Base-by-base conservation (phyloP, 2,113 vertebrate species). In the Anolis carolinensis region DNA sequence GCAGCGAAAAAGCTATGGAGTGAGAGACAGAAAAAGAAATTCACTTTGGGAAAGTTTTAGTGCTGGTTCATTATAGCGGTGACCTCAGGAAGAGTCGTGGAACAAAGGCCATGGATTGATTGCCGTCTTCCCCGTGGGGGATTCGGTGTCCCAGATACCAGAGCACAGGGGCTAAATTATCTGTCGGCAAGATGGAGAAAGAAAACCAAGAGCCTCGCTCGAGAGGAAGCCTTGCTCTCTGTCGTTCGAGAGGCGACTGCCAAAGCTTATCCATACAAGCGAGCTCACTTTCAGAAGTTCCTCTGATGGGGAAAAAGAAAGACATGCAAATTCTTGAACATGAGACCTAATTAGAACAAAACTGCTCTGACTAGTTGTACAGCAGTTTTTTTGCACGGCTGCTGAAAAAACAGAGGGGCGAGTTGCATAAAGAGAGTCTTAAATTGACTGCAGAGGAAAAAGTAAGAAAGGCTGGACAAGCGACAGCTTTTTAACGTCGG, bases 21-120 rank as follows among this genome's bases (percentile, higher is more conserved):
- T 75, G 70, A 73, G 27, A 82, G 85, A 36, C 82, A 52, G 70
- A 50, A 16, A 79, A 39, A 79, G 13, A 85, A 83, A 82, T 73
- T n/a, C 1, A 77, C 27, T 84, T 90, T 75, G 34, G 18, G 34
- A 52, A 67, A 48, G 73, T 87, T 90, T 93, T 78, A 73, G 77
- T 32, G 0, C 0, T 36, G 25, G 27, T 79, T 85, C 0, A 0
- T 90, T 83, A 0, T 8, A 65, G 16, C 0, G 82, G 67, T 68
- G 87, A 86, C 21, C 32, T 13, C 55, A 62, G 55, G 79, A 78
- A 85, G 50, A 62, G 32, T 36, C 30, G 70, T 0, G 59, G 83
- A 88, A 86, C 73, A 90, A 77, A 88, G 75, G 34, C 20, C 21
- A 52, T 50, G 59, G 52, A 50, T 91, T 75, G 6, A 27, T 87